Evolutionary conservation across 2,888 invertebrate genomes (phyloP).

Genomic region (Chorisops tibialis): DNA sequence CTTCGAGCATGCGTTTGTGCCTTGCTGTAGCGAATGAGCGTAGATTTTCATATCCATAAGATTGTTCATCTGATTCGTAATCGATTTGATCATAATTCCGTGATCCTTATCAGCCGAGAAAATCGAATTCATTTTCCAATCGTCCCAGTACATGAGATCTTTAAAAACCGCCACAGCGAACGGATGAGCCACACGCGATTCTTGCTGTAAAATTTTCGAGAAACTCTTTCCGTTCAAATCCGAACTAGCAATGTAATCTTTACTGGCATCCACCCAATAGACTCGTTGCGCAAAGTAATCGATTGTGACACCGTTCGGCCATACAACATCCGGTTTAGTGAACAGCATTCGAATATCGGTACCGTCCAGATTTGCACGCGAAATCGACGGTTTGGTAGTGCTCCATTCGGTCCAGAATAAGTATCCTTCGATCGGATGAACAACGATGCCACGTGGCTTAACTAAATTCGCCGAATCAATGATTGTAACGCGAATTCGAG

Average conservation of each 20-base stretch:
- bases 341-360: conserved; percentile 64
- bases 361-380: conserved; percentile 77
- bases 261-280: conserved; percentile 84
- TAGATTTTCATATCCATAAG: conserved; percentile 83
- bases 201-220: conserved; percentile 63
- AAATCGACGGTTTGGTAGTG: conserved; percentile 69
- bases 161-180: conserved; percentile 84
- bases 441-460: conserved; percentile 76
- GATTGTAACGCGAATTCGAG: conserved; percentile 74
- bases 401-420: conserved; percentile 89
- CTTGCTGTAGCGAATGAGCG: conserved; percentile 71
- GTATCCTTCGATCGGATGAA: conserved; percentile 78
- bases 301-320: conserved; percentile 85
- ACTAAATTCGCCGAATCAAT: conserved; percentile 63
- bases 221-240: conserved; percentile 69
- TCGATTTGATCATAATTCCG: conserved; percentile 60
- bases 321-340: conserved; percentile 64
- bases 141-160: conserved; percentile 85
- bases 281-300: conserved; percentile 75
- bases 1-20: conserved; percentile 66
- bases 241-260: conserved; percentile 76
- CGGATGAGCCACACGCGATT: conserved; percentile 72
- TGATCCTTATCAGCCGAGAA: conserved; percentile 77
- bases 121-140: conserved; percentile 77
- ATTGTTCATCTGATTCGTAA: conserved; percentile 63